These are phyloP conservation scores for Dendrocincla tyrannina DNA, from an alignment of 2,797 vertebrate genomes.

Conservation along the genomic window DNA sequence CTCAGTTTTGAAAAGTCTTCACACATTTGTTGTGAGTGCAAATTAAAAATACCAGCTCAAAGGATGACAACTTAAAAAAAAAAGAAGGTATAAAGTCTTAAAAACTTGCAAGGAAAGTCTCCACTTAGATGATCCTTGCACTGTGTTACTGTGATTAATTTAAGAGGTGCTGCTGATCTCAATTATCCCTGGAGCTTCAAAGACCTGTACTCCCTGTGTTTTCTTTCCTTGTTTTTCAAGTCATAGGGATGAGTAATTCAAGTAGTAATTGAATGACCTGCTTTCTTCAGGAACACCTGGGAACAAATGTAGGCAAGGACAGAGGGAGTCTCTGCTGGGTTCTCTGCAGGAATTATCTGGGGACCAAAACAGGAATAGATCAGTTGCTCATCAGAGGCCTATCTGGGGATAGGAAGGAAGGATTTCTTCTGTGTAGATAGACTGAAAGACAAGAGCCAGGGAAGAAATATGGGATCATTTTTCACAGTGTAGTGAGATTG, in stretches of 20 bases:
- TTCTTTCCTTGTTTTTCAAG: constrained; percentile 66
- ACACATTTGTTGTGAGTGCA: not conserved
- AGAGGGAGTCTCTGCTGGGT: not conserved
- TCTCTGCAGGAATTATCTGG: not conserved
- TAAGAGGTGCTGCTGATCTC: constrained; percentile 43
- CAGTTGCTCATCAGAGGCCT: not conserved
- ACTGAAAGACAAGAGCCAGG: not conserved
- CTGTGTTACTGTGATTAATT: constrained; percentile 31
- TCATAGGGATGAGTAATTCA: constrained; percentile 41
- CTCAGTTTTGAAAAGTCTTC: not conserved
- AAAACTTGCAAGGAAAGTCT: not conserved
- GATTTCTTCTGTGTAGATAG: not conserved
- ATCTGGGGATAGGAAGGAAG: not conserved
- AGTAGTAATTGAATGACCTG: constrained; percentile 50
- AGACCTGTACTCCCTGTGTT: constrained; percentile 15
- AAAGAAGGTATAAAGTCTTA: not conserved
- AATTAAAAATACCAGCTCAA: not conserved
- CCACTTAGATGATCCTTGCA: not conserved
- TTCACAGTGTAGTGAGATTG: not conserved
- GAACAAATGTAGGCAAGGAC: not conserved
- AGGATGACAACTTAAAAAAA: not conserved
- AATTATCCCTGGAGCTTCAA: constrained; percentile 63
- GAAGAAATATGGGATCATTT: not conserved
- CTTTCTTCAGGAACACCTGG: constrained; percentile 42
- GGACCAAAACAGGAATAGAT: not conserved